These are phyloP conservation scores for Oxycera nigricornis DNA, from an alignment of 2,888 invertebrate species.

Conservation along the genomic window DNA sequence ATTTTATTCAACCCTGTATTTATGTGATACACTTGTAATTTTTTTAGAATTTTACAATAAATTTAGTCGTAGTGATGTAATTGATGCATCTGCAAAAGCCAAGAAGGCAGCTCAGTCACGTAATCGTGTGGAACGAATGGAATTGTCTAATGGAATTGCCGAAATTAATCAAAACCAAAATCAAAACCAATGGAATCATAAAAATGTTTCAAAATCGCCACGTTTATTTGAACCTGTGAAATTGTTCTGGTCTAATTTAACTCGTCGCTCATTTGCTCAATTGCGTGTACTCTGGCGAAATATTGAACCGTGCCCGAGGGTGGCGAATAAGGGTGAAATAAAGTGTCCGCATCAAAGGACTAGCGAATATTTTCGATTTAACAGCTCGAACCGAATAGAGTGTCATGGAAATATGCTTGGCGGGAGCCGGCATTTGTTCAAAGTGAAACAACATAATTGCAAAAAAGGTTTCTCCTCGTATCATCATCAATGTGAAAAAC, in stretches of 20 bases:
- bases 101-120: neutral
- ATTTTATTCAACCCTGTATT: conserved; percentile 37
- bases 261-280: neutral
- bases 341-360: neutral
- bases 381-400: neutral
- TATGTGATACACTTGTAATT: conserved; percentile 44
- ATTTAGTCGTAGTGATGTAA: conserved; percentile 3
- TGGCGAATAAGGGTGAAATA: neutral
- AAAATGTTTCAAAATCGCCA: conserved; percentile 12
- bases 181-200: neutral
- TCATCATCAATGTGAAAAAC: neutral
- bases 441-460: neutral
- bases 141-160: conserved; percentile 46
- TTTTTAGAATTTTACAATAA: conserved; percentile 39
- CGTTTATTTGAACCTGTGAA: neutral
- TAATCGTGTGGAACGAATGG: conserved; percentile 31
- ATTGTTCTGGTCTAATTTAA: neutral
- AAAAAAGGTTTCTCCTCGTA: neutral
- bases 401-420: neutral
- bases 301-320: neutral
- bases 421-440: neutral
- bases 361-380: neutral
- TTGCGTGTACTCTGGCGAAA: neutral
- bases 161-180: conserved; percentile 1
- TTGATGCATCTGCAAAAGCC: neutral